A percentile compares a stretch with the other conserved stretches of the same genome.
Conservation (phyloP, 2,888 invertebrate genomes). For the Yponomeuta plumbellus region DNA sequence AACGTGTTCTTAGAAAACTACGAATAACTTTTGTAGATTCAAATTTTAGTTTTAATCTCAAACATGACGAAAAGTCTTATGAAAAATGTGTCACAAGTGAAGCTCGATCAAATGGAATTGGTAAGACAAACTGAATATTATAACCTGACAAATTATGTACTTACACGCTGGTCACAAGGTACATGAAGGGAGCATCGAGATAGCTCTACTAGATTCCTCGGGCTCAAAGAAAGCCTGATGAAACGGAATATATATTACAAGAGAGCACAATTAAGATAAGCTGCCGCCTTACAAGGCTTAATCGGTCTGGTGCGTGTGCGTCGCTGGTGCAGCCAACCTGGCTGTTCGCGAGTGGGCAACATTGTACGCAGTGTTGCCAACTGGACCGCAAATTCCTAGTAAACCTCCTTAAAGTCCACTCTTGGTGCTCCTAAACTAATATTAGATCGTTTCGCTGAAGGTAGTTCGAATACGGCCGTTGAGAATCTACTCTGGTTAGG, state of each 20-base stretch:
- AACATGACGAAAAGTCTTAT: no score
- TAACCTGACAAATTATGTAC: background rate
- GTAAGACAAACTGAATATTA: background rate
- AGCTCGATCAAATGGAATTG: no score
- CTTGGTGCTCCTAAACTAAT: no score
- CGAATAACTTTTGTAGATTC: no score
- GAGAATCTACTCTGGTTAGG: no score
- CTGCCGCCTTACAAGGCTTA: slow-evolving; percentile 35
- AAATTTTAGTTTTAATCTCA: no score
- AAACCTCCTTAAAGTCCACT: no score
- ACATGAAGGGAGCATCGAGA: background rate
- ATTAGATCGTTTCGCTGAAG: no score
- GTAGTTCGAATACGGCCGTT: no score
- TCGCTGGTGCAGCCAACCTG: slow-evolving; percentile 5
- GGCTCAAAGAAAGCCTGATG: slow-evolving; percentile 30
- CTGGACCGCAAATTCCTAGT: background rate
- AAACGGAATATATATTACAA: slow-evolving; percentile 36
- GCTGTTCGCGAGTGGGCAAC: background rate
- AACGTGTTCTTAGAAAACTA: no score
- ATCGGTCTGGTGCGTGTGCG: slow-evolving; percentile 22
- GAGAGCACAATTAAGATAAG: slow-evolving; percentile 45
- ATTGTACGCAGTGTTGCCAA: background rate
- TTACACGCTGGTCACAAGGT: background rate
- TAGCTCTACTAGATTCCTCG: background rate
- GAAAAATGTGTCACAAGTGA: no score